Conservation (phyloP, 2,113 vertebrate species). For the Nibea coibor region DNA sequence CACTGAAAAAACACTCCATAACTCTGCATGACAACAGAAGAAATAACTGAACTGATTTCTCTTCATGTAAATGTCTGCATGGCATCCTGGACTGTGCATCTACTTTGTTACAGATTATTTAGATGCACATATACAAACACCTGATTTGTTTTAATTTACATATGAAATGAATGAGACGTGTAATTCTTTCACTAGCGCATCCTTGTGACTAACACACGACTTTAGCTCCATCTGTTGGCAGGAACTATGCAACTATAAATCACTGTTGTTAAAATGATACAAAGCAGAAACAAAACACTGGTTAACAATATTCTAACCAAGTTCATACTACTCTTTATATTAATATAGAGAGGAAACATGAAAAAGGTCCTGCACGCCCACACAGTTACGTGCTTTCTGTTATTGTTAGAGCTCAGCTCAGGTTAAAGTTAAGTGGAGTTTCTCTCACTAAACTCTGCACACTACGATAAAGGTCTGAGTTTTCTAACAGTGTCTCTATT, state of each 20-base stretch:
- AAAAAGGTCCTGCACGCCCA: not conserved
- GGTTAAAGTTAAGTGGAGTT: not conserved
- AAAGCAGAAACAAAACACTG: not conserved
- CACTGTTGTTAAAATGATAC: not conserved
- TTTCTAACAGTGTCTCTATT: no score
- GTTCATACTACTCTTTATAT: not conserved
- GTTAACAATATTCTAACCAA: not conserved
- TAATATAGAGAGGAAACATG: not conserved
- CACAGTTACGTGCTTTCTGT: not conserved
- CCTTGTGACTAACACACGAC: not conserved
- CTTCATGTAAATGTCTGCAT: no score
- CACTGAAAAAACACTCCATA: not conserved
- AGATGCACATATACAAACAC: not conserved
- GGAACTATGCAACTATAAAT: not conserved
- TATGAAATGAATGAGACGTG: not conserved
- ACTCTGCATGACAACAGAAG: not conserved
- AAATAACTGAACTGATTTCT: not conserved
- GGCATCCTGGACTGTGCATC: not conserved
- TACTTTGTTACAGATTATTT: not conserved
- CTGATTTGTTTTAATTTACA: not conserved
- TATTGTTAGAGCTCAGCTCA: not conserved
- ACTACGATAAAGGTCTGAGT: no score
- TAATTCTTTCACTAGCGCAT: not conserved
- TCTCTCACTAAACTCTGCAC: not conserved
- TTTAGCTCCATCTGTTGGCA: constrained; percentile 63